Evolutionary conservation across 1,140 invertebrate genomes (phyloP), one percentile per base, ranked within the genome.

Genomic region (Cydia strobilella): DNA sequence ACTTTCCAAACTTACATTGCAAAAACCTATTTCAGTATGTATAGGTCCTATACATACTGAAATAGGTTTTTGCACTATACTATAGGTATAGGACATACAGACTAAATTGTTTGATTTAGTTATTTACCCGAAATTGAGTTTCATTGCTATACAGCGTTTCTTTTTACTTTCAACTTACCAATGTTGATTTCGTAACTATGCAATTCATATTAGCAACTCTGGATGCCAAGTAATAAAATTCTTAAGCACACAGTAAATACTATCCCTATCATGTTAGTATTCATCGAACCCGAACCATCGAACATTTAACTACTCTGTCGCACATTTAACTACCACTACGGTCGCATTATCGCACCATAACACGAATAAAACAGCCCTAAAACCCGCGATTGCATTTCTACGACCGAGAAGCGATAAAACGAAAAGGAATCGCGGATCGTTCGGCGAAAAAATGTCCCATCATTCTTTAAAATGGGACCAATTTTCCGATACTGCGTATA

Each of bases 401-500:
- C 65, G 23, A 69, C 65, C 65, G n/a, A 31, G 27, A 20, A 31
- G n/a, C 74, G 73, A 76, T 78, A 76, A 78, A 78, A 76, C 31
- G n/a, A 74, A 74, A 78, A 80, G 73, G 77, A 78, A 82, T 80
- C 71, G 76, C 45, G 76, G 78, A 77, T 82, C 84, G 80, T 87
- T 86, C 75, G 73, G 59, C 23, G 54, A 72, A 81, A 83, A 84
- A 86, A 87, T 82, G 84, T 88, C 82, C 80, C 83, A 88, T 88
- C 88, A 86, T 82, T 90, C 86, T 85, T 85, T 79, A 83, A 86
- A 90, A 88, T 84, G 84, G 82, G 76, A 75, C 75, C 87, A 87
- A 89, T 89, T 89, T 88, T 78, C 81, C 77, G 79, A 82, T 86
- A 89, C 84, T 84, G 80, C 83, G 81, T 81, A 80, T 73, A 76